A percentile compares a stretch with the other conserved stretches of the same genome.
phyloP scores from a whole-genome alignment of 2,888 invertebrate genomes.

The Bembecia ichneumoniformis region DNA sequence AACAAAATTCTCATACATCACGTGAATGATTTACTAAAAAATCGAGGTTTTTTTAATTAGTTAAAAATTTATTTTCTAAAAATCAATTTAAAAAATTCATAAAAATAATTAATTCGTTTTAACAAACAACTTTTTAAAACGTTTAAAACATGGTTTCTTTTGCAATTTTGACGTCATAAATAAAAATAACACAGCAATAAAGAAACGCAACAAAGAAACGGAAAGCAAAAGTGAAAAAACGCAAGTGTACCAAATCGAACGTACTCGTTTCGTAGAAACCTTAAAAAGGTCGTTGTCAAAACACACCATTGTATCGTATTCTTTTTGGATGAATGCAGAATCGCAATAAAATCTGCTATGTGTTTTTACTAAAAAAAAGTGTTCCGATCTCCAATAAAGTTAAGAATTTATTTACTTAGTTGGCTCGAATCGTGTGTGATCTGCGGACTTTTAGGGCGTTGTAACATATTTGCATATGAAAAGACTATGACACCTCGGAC shows the following conservation, averaged over 20 bases:
- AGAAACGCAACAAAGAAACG: no score
- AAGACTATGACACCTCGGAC: slow-evolving; percentile 43
- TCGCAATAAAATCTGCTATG: not conserved
- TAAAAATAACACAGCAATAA: no score
- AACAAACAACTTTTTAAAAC: no score
- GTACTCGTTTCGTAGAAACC: not conserved
- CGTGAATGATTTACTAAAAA: no score
- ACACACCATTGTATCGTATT: not conserved
- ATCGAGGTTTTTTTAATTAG: no score
- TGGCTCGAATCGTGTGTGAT: slow-evolving; percentile 44
- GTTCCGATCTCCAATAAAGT: not conserved
- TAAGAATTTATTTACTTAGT: slow-evolving; percentile 30
- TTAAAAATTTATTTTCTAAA: no score
- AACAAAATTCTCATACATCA: no score
- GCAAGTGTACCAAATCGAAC: not conserved
- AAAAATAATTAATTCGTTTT: no score
- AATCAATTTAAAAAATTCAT: no score
- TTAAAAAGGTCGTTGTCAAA: slow-evolving; percentile 1
- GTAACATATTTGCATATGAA: slow-evolving; percentile 65
- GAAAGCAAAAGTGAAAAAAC: slow-evolving; percentile 12
- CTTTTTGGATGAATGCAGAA: not conserved
- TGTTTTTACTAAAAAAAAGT: not conserved
- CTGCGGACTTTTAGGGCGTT: slow-evolving; percentile 41
- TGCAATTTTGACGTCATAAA: no score
- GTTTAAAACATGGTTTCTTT: no score